Evolutionary conservation across 1,140 invertebrate species (phyloP).

Genomic region (Holotrichia oblita): DNA sequence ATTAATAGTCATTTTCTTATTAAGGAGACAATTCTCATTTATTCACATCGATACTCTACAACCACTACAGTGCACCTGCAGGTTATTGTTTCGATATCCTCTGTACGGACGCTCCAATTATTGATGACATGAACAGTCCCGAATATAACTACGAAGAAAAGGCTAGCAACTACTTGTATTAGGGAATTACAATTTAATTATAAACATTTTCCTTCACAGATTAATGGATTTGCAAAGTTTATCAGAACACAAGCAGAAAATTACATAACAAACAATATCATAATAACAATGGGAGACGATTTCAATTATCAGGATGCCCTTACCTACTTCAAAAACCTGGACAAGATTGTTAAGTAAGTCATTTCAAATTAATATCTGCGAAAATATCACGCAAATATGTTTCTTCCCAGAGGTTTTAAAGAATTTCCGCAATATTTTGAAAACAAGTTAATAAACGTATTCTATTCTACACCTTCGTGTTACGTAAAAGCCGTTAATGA

Average conservation of each 20-base stretch:
- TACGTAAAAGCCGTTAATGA: constrained; percentile 73
- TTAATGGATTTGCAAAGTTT: constrained; percentile 63
- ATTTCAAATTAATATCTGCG: constrained; percentile 61
- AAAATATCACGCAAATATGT: constrained; percentile 60
- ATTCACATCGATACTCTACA: constrained; percentile 77
- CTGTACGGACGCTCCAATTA: constrained; percentile 74
- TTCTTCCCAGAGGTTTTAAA: constrained; percentile 39
- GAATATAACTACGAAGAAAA: constrained; percentile 65
- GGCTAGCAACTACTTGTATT: constrained; percentile 51
- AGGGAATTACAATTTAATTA: background rate
- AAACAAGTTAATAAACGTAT: constrained; percentile 67
- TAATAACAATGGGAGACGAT: constrained; percentile 57
- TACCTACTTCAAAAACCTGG: constrained; percentile 74
- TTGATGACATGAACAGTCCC: constrained; percentile 62
- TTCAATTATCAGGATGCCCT: constrained; percentile 66
- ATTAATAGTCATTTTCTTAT: constrained; percentile 25
- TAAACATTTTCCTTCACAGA: constrained; percentile 58
- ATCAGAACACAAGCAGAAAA: constrained; percentile 49
- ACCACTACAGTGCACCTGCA: constrained; percentile 75
- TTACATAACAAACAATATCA: constrained; percentile 51
- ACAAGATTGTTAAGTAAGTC: constrained; percentile 76
- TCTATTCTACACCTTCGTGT: constrained; percentile 82
- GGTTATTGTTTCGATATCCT: constrained; percentile 80
- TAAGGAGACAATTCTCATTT: constrained; percentile 59
- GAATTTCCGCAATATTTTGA: constrained; percentile 42